A percentile compares a stretch with the other conserved stretches of the same genome.
These are phyloP conservation scores for Ennomos quercinarius DNA, from an alignment of 2,888 invertebrate genomes.

Conservation along the genomic window DNA sequence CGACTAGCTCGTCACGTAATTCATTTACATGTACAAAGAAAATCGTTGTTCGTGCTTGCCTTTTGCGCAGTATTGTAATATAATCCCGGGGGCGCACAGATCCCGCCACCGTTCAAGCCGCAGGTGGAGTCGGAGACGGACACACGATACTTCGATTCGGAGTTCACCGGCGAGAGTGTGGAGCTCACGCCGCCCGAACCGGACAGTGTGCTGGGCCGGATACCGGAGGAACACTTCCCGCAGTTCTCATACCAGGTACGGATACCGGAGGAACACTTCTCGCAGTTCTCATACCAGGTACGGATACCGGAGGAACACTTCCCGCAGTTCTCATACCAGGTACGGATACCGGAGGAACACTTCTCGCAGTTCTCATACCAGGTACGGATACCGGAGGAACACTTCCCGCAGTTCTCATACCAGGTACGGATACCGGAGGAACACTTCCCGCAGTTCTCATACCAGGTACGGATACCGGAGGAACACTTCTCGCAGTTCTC, in stretches of 20 bases:
- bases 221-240: slow-evolving; percentile 90
- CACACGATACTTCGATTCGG: slow-evolving; percentile 98
- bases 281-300: slow-evolving; percentile 89
- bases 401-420: too few species aligned
- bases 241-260: slow-evolving; percentile 93
- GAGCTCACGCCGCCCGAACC: slow-evolving; percentile 97
- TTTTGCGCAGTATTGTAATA: too few species aligned
- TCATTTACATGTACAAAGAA: too few species aligned
- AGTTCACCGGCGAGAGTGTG: slow-evolving; percentile 99
- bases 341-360: slow-evolving; percentile 89
- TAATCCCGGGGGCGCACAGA: slow-evolving; percentile 72
- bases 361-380: slow-evolving; percentile 91
- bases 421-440: too few species aligned
- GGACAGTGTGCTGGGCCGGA: slow-evolving; percentile 83
- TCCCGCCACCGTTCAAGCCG: slow-evolving; percentile 97
- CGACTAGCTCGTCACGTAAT: too few species aligned
- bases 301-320: slow-evolving; percentile 91
- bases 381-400: slow-evolving; percentile 15
- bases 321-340: slow-evolving; percentile 89
- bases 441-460: too few species aligned
- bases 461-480: too few species aligned
- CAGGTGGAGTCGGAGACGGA: slow-evolving; percentile 97
- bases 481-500: too few species aligned
- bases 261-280: slow-evolving; percentile 90
- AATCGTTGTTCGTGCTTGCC: too few species aligned